Evolutionary conservation across 2,797 vertebrate genomes (phyloP).

Genomic region (Columba guinea): DNA sequence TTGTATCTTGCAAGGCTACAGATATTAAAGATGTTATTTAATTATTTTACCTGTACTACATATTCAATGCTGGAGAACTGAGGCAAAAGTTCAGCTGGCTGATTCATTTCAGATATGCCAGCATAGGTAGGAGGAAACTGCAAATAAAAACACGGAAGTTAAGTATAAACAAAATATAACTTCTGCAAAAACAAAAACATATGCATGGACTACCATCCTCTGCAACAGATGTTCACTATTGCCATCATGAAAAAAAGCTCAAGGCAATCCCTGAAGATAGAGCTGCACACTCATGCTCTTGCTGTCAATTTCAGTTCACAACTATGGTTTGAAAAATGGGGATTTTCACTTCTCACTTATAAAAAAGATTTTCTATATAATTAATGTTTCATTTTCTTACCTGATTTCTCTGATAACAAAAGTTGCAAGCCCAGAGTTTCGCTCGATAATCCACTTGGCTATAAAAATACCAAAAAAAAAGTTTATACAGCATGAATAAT

Average conservation of each 20-base stretch:
- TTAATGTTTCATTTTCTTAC: conserved; percentile 72
- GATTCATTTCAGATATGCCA: conserved; percentile 96
- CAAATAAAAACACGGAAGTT: conserved; percentile 12
- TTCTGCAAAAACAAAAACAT: background rate
- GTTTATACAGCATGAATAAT: background rate
- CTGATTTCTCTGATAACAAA: conserved; percentile 99
- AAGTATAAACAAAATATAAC: background rate
- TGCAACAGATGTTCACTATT: background rate
- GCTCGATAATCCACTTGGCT: conserved; percentile 99
- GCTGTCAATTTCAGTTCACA: background rate
- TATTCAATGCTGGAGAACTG: conserved; percentile 99
- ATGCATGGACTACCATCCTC: background rate
- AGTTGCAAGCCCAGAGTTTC: conserved; percentile 98
- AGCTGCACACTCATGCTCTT: background rate
- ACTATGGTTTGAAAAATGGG: background rate
- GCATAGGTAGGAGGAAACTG: conserved; percentile 97
- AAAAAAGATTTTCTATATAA: background rate
- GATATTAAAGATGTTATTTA: background rate
- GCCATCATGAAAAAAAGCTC: background rate
- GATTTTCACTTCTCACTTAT: background rate
- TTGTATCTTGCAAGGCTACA: background rate
- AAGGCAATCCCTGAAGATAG: background rate
- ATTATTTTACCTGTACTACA: conserved; percentile 89
- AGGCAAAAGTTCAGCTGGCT: conserved; percentile 94
- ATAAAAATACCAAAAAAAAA: conserved; percentile 1